phyloP scores from a whole-genome alignment of 2,113 vertebrate genomes.

The Heptranchias perlo region DNA sequence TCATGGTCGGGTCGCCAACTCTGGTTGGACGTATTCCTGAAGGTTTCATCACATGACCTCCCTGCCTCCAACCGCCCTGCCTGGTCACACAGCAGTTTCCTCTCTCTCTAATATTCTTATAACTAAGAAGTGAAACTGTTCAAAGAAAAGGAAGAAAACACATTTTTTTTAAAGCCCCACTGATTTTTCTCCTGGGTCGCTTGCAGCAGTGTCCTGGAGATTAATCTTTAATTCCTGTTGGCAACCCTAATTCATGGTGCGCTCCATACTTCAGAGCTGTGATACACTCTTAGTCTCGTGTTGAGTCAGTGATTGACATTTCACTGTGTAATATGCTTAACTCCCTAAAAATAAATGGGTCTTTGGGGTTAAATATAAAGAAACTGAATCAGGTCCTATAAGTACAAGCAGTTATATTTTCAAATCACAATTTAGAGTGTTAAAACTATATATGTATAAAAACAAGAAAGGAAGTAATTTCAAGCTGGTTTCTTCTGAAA shows the following conservation, averaged over 20 bases:
- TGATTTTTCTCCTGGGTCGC: too few species aligned
- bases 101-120: neutral
- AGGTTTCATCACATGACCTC: neutral
- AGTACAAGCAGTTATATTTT: neutral
- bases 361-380: neutral
- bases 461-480: too few species aligned
- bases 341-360: neutral
- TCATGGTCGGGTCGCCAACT: neutral
- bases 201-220: too few species aligned
- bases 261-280: neutral
- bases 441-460: too few species aligned
- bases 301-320: neutral
- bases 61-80: neutral
- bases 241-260: neutral
- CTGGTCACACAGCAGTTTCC: neutral
- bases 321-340: neutral
- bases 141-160: neutral
- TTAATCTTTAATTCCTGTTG: neutral
- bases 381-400: neutral
- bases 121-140: neutral
- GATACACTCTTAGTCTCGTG: neutral
- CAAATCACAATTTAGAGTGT: neutral
- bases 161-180: neutral
- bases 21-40: neutral
- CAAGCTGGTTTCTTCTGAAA: too few species aligned